phyloP scores from a whole-genome alignment of 2,888 invertebrate species.

The Xylota sylvarum region DNA sequence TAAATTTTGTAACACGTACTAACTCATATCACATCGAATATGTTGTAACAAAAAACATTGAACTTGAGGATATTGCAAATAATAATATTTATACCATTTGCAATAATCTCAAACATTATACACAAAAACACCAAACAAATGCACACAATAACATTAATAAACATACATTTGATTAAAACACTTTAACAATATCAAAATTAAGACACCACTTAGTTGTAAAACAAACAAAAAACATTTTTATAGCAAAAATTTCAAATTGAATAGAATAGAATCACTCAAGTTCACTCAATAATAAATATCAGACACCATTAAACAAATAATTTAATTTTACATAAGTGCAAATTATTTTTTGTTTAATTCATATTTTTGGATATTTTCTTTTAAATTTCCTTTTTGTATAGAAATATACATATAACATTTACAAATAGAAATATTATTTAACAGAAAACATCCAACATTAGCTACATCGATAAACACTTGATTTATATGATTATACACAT shows the following conservation, averaged over 20 bases:
- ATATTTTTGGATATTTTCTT: conserved; percentile 3
- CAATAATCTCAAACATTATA: conserved; percentile 37
- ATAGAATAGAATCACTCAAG: background rate
- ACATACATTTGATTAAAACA: conserved; percentile 33
- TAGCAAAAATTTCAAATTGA: background rate
- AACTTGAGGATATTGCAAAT: conserved; percentile 23
- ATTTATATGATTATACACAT: conserved; percentile 46
- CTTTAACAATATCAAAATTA: conserved; percentile 5
- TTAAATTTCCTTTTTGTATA: conserved; percentile 5
- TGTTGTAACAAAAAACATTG: conserved; percentile 19
- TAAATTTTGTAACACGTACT: background rate
- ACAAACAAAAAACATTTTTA: background rate
- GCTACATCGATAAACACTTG: conserved; percentile 56
- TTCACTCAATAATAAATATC: background rate
- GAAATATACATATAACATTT: conserved; percentile 57
- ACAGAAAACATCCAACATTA: conserved; percentile 57
- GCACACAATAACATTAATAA: conserved; percentile 62
- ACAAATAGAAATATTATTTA: conserved; percentile 20
- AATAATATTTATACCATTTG: conserved; percentile 16
- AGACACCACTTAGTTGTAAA: background rate
- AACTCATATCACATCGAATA: background rate
- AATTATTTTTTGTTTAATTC: conserved; percentile 22
- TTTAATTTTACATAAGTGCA: conserved; percentile 19
- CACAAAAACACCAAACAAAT: conserved; percentile 62
- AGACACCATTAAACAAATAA: background rate